Evolutionary conservation across 37 sponge, comb jelly and placozoan species (phyloP), one percentile per base, ranked within the genome.

Genomic region (Haliclona indistincta): DNA sequence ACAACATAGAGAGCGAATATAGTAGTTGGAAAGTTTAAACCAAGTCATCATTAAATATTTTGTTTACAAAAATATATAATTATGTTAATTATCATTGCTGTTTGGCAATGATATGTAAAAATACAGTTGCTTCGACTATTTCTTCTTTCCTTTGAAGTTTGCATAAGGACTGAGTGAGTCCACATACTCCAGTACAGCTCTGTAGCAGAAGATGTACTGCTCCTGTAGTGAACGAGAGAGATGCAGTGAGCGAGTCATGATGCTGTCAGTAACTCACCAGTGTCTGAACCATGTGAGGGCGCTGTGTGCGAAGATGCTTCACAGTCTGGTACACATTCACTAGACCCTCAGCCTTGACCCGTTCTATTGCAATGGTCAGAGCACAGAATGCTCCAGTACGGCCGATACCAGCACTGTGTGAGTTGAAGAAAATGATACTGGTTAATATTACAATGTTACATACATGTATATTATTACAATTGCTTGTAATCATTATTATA

Each of bases 201-300:
- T 20, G 54, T 93, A 93, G 77, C 81, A 76, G 78, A 93, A 93
- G 19, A 56, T 51, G 69, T 86, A 88, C 66, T 93, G 93, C 32
- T 87, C 93, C 93, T 93, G 68, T 49, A 64, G 52, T 33, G 38
- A 41, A 4, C 6, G 25, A 69, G 38, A 44, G 30, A 43, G 17
- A 41, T 41, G 8, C 15, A 11, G 11, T 49, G 52, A 11, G 17
- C 52, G 17, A 11, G 17, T 49, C 8, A 25, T 44, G 15, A 22
- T 15, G 67, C 37, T 33, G 8, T 28, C 17, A 2, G 3, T 5
- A 0, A 69, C 86, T 66, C 63, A 94, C 94, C 88, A 68, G 61
- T 19, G 75, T 86, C 61, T 86, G 87, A 44, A 94, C 91, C 94
- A 94, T 89, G 64, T 82, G 80, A 28, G 93, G 80, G 75, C 94